phyloP scores from a whole-genome alignment of 2,797 vertebrate species.

The Bryconaethiops microstoma region DNA sequence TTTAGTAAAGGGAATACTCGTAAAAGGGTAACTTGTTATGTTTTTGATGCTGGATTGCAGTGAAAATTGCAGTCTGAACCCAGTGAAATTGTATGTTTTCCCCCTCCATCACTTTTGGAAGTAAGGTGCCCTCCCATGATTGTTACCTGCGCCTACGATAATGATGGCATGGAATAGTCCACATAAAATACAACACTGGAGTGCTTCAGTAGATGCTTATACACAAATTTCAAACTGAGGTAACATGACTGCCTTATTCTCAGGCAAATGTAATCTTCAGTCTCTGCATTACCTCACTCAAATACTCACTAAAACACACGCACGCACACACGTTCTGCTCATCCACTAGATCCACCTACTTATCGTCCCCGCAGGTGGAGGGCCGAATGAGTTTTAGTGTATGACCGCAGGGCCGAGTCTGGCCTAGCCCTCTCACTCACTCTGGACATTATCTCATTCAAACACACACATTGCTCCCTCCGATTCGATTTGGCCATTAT shows the following conservation, averaged over 20 bases:
- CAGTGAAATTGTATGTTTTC: too few relatives aligned
- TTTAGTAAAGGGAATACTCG: too few relatives aligned
- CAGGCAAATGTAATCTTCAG: background rate
- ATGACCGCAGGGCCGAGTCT: slow-evolving; percentile 53
- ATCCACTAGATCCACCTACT: slow-evolving; percentile 30
- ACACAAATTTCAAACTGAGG: background rate
- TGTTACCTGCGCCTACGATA: background rate
- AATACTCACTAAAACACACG: background rate
- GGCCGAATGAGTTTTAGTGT: slow-evolving; percentile 41
- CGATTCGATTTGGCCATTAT: slow-evolving; percentile 79
- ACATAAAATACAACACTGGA: background rate
- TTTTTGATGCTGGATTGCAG: too few relatives aligned
- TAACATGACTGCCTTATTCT: background rate
- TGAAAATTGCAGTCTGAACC: too few relatives aligned
- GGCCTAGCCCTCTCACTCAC: slow-evolving; percentile 37
- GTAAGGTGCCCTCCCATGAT: too few relatives aligned
- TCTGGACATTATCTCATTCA: slow-evolving; percentile 72
- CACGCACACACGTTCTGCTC: slow-evolving; percentile 2
- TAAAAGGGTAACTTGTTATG: too few relatives aligned
- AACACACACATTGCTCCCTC: slow-evolving; percentile 75
- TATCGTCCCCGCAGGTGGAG: slow-evolving; percentile 46
- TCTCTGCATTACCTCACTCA: background rate
- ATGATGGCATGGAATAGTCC: background rate
- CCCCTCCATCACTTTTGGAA: too few relatives aligned
- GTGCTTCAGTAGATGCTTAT: background rate